These are phyloP conservation scores for Noctua janthe DNA, from an alignment of 2,888 invertebrate species.

Conservation along the genomic window DNA sequence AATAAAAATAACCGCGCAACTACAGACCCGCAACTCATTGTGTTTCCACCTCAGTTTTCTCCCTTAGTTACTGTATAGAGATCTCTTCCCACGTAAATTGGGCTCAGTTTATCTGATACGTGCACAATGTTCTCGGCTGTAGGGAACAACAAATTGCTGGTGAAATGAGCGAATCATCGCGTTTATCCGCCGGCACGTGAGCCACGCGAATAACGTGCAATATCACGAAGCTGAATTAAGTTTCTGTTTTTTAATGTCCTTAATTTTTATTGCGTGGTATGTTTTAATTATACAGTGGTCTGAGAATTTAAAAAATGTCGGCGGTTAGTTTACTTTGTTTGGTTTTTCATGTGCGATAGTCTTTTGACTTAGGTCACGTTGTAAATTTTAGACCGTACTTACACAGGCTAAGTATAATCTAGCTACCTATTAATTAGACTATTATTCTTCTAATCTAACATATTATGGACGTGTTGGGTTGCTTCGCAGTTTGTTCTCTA, in stretches of 20 bases:
- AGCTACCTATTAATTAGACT: background rate
- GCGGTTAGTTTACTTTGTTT: conserved; percentile 5
- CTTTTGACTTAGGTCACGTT: background rate
- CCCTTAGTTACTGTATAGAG: conserved; percentile 50
- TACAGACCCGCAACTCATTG: background rate
- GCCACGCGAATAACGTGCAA: conserved; percentile 58
- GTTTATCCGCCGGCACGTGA: conserved; percentile 59
- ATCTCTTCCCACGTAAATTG: conserved; percentile 63
- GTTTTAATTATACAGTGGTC: conserved; percentile 51
- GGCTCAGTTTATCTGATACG: conserved; percentile 70
- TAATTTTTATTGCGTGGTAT: conserved; percentile 40
- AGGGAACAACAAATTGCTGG: conserved; percentile 60
- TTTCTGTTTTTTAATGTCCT: conserved; percentile 41
- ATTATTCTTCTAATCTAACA: background rate
- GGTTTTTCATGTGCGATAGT: background rate
- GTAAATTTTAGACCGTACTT: background rate
- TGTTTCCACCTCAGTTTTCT: background rate
- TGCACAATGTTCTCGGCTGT: conserved; percentile 62
- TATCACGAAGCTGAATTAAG: conserved; percentile 51
- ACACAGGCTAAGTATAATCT: background rate
- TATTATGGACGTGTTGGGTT: background rate
- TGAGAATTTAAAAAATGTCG: conserved; percentile 30
- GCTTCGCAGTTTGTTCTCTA: background rate
- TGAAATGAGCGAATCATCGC: conserved; percentile 60
- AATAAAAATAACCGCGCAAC: background rate